Conservation (phyloP, 2,797 vertebrate genomes). For the Serranus cabrilla region DNA sequence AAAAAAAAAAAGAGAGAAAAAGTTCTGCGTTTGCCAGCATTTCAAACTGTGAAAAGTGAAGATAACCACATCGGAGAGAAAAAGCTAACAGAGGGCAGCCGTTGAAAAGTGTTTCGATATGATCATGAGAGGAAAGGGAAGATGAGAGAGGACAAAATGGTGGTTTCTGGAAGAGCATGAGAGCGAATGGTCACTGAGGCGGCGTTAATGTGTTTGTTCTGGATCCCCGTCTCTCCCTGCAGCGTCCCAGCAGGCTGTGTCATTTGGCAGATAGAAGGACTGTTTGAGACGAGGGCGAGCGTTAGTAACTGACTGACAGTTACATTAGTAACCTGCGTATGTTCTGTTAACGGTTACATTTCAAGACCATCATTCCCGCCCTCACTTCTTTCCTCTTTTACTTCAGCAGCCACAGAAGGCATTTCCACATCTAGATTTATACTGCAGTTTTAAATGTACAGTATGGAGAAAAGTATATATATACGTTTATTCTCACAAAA, state of each 20-base stretch:
- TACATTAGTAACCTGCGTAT: constrained; percentile 38
- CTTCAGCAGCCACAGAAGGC: too few relatives aligned
- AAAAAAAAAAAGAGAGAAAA: not conserved
- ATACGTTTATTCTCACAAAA: too few relatives aligned
- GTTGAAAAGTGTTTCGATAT: constrained; percentile 28
- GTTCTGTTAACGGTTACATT: constrained; percentile 17
- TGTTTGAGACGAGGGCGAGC: constrained; percentile 30
- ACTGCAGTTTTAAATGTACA: too few relatives aligned
- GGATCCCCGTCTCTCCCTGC: constrained; percentile 26
- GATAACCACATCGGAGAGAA: constrained; percentile 14
- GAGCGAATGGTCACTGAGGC: constrained; percentile 28
- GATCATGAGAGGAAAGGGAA: constrained; percentile 28
- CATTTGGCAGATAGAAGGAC: constrained; percentile 40
- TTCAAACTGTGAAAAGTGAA: constrained; percentile 25
- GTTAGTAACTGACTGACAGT: constrained; percentile 40
- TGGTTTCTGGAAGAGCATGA: constrained; percentile 39
- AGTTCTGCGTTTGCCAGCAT: not conserved
- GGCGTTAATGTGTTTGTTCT: constrained; percentile 65
- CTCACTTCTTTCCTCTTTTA: not conserved
- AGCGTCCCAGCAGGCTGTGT: constrained; percentile 44
- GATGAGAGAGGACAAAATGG: constrained; percentile 36
- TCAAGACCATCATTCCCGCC: constrained; percentile 4
- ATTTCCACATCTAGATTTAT: too few relatives aligned
- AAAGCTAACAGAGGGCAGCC: not conserved
- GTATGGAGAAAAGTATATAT: too few relatives aligned